Evolutionary conservation across 2,888 invertebrate species (phyloP).

Genomic region (Hesperia comma): DNA sequence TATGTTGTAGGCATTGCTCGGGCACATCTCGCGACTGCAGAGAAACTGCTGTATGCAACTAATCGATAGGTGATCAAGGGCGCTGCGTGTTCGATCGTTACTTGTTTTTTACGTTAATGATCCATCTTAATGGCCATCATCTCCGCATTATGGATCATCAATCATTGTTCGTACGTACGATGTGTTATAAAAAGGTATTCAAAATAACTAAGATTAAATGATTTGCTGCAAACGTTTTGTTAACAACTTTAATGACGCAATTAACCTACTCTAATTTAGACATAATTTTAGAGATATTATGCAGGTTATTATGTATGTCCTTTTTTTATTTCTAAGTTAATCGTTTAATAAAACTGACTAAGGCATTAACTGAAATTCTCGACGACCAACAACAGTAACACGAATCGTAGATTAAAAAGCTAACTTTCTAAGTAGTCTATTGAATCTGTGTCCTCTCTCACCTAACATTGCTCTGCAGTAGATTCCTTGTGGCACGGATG

Average conservation of each 20-base stretch:
- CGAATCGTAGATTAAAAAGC: too few relatives aligned
- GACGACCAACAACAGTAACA: background rate
- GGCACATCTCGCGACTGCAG: slow-evolving; percentile 4
- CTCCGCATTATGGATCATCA: slow-evolving; percentile 34
- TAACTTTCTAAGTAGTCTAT: background rate
- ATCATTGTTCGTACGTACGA: slow-evolving; percentile 25
- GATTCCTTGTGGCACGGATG: too few relatives aligned
- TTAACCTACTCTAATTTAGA: slow-evolving; percentile 2
- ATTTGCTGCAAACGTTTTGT: slow-evolving; percentile 1
- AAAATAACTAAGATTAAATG: slow-evolving; percentile 1
- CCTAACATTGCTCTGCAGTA: too few relatives aligned
- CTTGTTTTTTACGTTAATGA: slow-evolving; percentile 34
- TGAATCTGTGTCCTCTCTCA: too few relatives aligned
- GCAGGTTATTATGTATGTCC: background rate
- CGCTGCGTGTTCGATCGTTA: slow-evolving; percentile 32
- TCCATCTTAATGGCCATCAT: slow-evolving; percentile 33
- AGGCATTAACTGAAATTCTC: background rate
- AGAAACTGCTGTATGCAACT: slow-evolving; percentile 33
- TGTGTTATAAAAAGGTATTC: slow-evolving; percentile 14
- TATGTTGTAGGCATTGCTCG: slow-evolving; percentile 2
- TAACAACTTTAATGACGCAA: background rate
- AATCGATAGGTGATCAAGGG: slow-evolving; percentile 37
- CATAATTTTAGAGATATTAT: background rate
- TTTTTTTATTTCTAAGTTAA: background rate
- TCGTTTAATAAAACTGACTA: background rate